Conservation (phyloP, 2,113 vertebrate species). For the Oncorhynchus keta region DNA sequence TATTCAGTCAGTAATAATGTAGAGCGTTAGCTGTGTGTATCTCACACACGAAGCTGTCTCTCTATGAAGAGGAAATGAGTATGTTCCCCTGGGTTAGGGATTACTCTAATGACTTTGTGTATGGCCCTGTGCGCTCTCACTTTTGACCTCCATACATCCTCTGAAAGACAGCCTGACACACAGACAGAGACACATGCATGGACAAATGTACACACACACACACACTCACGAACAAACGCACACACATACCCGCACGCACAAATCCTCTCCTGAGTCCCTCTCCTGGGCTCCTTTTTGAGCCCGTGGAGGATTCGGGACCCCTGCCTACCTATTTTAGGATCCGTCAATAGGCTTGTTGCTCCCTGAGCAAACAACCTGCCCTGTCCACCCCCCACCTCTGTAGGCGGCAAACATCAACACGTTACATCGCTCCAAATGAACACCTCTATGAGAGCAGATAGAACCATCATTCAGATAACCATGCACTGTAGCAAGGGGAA, state of each 20-base stretch:
- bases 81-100: slow-evolving; percentile 59
- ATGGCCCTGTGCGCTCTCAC: slow-evolving; percentile 52
- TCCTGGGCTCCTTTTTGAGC: background rate
- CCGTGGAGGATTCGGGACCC: background rate
- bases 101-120: slow-evolving; percentile 71
- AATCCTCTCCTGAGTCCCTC: slow-evolving; percentile 17
- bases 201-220: slow-evolving; percentile 2
- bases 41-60: slow-evolving; percentile 34
- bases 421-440: slow-evolving; percentile 37
- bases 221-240: background rate
- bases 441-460: slow-evolving; percentile 48
- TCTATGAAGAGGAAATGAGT: slow-evolving; percentile 63
- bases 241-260: background rate
- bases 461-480: slow-evolving; percentile 32
- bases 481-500: slow-evolving; percentile 20
- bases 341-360: slow-evolving; percentile 27
- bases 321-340: slow-evolving; percentile 24
- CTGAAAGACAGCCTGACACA: slow-evolving; percentile 22
- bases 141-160: slow-evolving; percentile 60
- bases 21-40: background rate
- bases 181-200: background rate
- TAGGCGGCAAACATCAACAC: slow-evolving; percentile 7
- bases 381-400: slow-evolving; percentile 14
- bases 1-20: slow-evolving; percentile 18
- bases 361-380: slow-evolving; percentile 29